phyloP scores from a whole-genome alignment of 35 echinoderm and acorn worm genomes.

The Anneissia japonica region DNA sequence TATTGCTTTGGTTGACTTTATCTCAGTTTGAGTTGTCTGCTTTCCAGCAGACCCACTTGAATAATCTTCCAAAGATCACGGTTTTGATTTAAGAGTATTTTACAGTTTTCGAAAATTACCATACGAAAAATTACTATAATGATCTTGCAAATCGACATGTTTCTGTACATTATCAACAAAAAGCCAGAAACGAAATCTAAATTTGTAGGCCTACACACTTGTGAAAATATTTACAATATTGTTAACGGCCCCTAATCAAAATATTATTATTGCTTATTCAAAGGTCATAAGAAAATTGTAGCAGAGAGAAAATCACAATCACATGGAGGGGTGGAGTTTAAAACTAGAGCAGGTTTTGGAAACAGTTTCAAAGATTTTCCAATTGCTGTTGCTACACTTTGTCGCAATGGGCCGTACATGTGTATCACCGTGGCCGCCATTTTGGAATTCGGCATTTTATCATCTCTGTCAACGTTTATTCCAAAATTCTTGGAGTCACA shows the following conservation, averaged over 20 bases:
- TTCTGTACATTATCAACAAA: too few relatives aligned
- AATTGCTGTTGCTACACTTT: constrained; percentile 46
- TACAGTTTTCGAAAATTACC: too few relatives aligned
- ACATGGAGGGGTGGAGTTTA: constrained; percentile 53
- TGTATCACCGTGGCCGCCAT: constrained; percentile 45
- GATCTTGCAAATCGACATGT: too few relatives aligned
- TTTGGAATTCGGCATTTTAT: constrained; percentile 66
- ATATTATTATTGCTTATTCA: neutral
- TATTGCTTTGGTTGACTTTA: neutral
- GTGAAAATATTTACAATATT: too few relatives aligned
- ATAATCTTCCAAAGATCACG: too few relatives aligned
- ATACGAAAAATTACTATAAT: too few relatives aligned
- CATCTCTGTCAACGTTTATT: constrained; percentile 67
- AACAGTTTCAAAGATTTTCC: constrained; percentile 54
- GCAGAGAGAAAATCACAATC: constrained; percentile 34
- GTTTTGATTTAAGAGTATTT: too few relatives aligned
- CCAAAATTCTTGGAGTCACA: constrained; percentile 90
- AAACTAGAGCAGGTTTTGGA: constrained; percentile 20
- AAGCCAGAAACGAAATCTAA: too few relatives aligned
- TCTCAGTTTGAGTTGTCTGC: constrained; percentile 8
- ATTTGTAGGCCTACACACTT: too few relatives aligned
- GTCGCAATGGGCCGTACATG: constrained; percentile 64
- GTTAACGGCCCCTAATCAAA: too few relatives aligned
- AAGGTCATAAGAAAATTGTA: constrained; percentile 29
- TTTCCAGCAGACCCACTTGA: neutral